Conservation (phyloP, 2,113 vertebrate genomes). For the Todiramphus saurophagus region DNA sequence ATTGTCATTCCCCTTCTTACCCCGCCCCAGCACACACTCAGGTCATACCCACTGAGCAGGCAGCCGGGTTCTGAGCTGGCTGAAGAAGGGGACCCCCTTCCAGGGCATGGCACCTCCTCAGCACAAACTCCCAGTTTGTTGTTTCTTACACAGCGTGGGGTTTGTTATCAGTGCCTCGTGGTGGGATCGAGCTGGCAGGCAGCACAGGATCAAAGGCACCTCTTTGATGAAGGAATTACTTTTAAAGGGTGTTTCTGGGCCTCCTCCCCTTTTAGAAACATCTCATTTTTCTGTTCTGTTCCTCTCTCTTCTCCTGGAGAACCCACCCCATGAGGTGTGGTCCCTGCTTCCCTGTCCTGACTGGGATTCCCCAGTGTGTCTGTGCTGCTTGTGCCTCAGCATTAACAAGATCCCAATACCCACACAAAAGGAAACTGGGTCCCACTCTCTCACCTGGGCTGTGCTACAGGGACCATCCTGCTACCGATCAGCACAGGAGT, state of each 20-base stretch:
- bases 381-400: neutral
- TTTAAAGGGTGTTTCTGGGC: neutral
- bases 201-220: neutral
- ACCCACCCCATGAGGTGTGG: neutral
- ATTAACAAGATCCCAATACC: rapidly evolving
- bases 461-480: constrained; percentile 71
- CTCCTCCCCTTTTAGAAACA: neutral
- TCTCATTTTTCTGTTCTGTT: neutral
- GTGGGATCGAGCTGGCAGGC: neutral
- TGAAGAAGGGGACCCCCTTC: neutral
- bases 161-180: rapidly evolving
- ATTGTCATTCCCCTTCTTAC: neutral
- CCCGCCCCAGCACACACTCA: neutral
- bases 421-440: constrained; percentile 62
- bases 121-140: neutral
- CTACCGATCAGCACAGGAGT: constrained; percentile 70
- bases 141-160: rapidly evolving
- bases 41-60: neutral
- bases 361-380: no score
- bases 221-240: neutral
- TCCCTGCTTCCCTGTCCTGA: neutral
- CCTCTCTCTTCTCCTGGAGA: neutral
- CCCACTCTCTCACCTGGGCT: constrained; percentile 73
- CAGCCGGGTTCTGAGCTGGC: neutral
- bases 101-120: neutral